Conservation (phyloP, 2,888 invertebrate species). For the Sinotaia quadrata region DNA sequence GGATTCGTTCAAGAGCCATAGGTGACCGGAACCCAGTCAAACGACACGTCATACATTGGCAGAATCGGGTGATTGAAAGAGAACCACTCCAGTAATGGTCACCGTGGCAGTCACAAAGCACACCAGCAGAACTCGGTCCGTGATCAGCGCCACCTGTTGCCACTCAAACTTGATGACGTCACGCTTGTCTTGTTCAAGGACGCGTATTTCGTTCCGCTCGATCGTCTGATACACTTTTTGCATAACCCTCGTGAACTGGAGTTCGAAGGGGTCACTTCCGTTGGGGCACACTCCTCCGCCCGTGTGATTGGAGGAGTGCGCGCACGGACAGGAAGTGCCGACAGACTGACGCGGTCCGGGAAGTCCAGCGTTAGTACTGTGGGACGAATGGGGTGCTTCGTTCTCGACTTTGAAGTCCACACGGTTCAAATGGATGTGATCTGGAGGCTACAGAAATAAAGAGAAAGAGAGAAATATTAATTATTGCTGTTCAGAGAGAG, state of each 20-base stretch:
- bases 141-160: slow-evolving; percentile 81
- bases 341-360: slow-evolving; percentile 1
- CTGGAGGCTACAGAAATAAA: slow-evolving; percentile 16
- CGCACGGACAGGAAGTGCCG: background rate
- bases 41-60: background rate
- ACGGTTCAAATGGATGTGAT: slow-evolving; percentile 18
- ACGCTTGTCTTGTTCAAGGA: slow-evolving; percentile 84
- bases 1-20: too few relatives aligned
- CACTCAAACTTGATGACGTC: slow-evolving; percentile 88
- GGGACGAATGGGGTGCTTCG: slow-evolving; percentile 14
- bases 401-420: slow-evolving; percentile 30
- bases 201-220: slow-evolving; percentile 83
- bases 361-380: background rate
- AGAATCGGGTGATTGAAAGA: slow-evolving; percentile 29
- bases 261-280: slow-evolving; percentile 71
- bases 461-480: too few relatives aligned
- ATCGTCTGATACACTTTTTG: slow-evolving; percentile 83
- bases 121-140: slow-evolving; percentile 78
- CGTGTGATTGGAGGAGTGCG: slow-evolving; percentile 10
- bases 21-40: background rate
- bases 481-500: too few relatives aligned
- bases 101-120: slow-evolving; percentile 74
- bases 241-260: slow-evolving; percentile 79
- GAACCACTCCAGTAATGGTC: slow-evolving; percentile 65
- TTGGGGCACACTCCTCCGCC: slow-evolving; percentile 19